Conservation (phyloP, 1,140 invertebrate species). For the Drosophila navojoa region DNA sequence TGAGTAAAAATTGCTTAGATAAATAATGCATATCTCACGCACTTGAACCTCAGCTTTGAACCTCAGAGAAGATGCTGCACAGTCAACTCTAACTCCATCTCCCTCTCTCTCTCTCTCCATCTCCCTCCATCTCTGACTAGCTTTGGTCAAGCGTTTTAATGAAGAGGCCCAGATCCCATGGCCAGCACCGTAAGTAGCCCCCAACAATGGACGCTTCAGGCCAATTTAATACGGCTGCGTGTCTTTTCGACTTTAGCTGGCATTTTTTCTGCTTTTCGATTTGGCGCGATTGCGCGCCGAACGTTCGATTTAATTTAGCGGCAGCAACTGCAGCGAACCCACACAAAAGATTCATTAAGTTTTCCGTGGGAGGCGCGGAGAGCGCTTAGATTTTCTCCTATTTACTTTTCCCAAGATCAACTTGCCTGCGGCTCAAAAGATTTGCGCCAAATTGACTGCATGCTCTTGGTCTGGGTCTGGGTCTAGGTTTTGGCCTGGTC, state of each 20-base stretch:
- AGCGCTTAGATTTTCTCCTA: slow-evolving; percentile 44
- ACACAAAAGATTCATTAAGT: slow-evolving; percentile 76
- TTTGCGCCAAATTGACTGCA: slow-evolving; percentile 70
- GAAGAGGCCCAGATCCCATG: slow-evolving; percentile 74
- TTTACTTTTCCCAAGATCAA: slow-evolving; percentile 81
- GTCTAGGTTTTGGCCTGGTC: slow-evolving; percentile 1
- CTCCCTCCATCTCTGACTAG: not conserved
- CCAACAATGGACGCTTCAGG: slow-evolving; percentile 59
- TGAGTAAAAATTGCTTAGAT: slow-evolving; percentile 73
- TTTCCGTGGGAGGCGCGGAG: slow-evolving; percentile 15
- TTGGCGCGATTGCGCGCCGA: slow-evolving; percentile 63
- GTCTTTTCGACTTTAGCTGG: slow-evolving; percentile 26
- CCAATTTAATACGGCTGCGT: slow-evolving; percentile 76
- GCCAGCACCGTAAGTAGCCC: slow-evolving; percentile 67
- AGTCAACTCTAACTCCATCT: too few relatives aligned
- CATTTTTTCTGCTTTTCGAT: slow-evolving; percentile 50
- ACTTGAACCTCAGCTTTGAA: slow-evolving; percentile 60
- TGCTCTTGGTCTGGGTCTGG: too few relatives aligned
- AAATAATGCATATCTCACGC: slow-evolving; percentile 84
- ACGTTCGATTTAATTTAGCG: slow-evolving; percentile 66
- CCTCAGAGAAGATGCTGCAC: not conserved
- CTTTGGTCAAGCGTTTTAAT: slow-evolving; percentile 55
- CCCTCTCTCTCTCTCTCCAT: not conserved
- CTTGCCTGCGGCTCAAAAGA: slow-evolving; percentile 42
- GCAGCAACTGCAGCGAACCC: slow-evolving; percentile 17